Base-by-base conservation (phyloP, 2,797 vertebrate genomes). In the Cichlasoma orientale region DNA sequence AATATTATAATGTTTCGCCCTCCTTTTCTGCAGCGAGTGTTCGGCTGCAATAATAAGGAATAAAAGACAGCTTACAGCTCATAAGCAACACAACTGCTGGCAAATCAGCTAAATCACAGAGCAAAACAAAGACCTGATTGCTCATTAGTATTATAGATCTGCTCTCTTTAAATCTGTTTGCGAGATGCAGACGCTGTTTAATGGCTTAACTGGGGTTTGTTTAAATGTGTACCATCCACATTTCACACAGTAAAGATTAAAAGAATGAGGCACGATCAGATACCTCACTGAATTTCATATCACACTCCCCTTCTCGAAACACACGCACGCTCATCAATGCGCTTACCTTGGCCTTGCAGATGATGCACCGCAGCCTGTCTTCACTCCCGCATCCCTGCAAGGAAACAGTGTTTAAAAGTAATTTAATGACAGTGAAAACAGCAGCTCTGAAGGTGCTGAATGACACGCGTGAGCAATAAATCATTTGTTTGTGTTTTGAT, bases 141-240 rank as follows among this genome's bases (percentile, higher is more conserved):
- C 93, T 94, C 93, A 94, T 95, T 95, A 94, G 93, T 94, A 93
- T 93, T 92, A 93, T 93, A 90, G 92, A 94, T 94, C 89, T 88
- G 89, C 88, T 91, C 82, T 58, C 82, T 83, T 93, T 91, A 80
- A 88, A 89, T 93, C 85, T 92, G 91, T 86, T 93, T 87, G 88
- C 82, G 84, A 92, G 86, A 91, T 82, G 86, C 90, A 92, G 90
- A 82, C 85, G 82, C 85, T 92, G 92, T 86, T 91, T 92, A 94
- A 94, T 92, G 91, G 92, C 90, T 92, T 93, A 93, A 92, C 91
- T 63, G 77, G 74, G 90, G 90, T 92, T 91, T 92, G 88, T 84
- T 86, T 91, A 89, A 91, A 90, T 83, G 87, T 81, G 72, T 56
- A 21, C 73, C 73, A 73, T 86, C 86, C 79, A 82, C 87, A 87